phyloP scores from a whole-genome alignment of 2,113 vertebrate genomes.

The Scatophagus argus region DNA sequence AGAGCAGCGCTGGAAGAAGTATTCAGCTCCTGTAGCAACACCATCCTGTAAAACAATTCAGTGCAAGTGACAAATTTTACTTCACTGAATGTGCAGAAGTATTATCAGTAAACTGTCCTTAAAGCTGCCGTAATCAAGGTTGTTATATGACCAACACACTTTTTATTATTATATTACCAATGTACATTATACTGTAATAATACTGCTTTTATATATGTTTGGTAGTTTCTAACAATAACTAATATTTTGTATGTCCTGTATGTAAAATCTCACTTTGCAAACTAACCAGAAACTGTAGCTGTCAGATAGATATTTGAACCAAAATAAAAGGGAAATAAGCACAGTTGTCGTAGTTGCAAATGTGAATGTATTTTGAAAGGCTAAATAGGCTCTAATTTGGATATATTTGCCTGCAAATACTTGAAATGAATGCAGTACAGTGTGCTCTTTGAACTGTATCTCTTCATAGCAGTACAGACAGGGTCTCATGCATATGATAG shows the following conservation, averaged over 20 bases:
- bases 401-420: too few species aligned
- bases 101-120: neutral
- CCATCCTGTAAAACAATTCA: neutral
- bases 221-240: neutral
- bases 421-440: too few species aligned
- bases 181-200: too few species aligned
- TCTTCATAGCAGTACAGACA: neutral
- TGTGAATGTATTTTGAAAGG: neutral
- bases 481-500: conserved; percentile 40
- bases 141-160: neutral
- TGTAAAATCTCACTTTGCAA: neutral
- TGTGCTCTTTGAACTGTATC: conserved; percentile 20
- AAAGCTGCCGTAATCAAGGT: neutral
- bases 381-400: too few species aligned
- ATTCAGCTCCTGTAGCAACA: neutral
- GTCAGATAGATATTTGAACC: neutral
- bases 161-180: too few species aligned
- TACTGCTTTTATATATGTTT: neutral
- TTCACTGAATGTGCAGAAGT: neutral
- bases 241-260: neutral
- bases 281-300: neutral
- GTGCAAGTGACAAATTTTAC: neutral
- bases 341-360: neutral
- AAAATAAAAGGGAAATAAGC: neutral
- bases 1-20: neutral